Evolutionary conservation across 2,113 vertebrate genomes (phyloP).

Genomic region (Galeopterus variegatus): DNA sequence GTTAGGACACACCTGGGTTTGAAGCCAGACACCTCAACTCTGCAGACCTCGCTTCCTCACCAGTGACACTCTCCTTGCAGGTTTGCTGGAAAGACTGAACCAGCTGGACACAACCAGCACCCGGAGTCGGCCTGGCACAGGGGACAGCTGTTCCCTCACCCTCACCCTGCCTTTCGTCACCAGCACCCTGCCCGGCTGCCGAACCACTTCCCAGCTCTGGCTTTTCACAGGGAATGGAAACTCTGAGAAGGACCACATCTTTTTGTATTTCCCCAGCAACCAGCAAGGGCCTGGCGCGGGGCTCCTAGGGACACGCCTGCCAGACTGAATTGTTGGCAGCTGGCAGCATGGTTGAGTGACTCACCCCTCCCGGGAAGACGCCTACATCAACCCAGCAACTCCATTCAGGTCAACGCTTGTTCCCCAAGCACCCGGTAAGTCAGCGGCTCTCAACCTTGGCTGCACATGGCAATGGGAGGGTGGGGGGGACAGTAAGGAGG

Average conservation of each 20-base stretch:
- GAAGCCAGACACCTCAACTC: not conserved
- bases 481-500: rapidly evolving
- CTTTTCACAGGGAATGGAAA: constrained; percentile 58
- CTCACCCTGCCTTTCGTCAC: not conserved
- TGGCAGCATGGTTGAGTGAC: not conserved
- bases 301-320: not conserved
- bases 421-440: not conserved
- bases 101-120: not conserved
- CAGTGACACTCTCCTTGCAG: not conserved
- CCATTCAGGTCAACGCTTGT: not conserved
- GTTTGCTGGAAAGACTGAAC: not conserved
- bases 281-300: not conserved
- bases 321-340: constrained; percentile 18
- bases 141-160: not conserved
- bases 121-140: not conserved
- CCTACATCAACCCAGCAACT: not conserved
- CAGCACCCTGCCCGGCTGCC: not conserved
- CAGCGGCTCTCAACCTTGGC: not conserved
- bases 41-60: not conserved
- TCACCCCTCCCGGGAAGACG: constrained; percentile 13
- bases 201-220: not conserved
- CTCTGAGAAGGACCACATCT: constrained; percentile 51
- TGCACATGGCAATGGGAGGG: no score
- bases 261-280: constrained; percentile 66
- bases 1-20: not conserved